A percentile compares a stretch with the other conserved stretches of the same genome.
phyloP scores from a whole-genome alignment of 2,888 invertebrate genomes.

The Morpho helenor region DNA sequence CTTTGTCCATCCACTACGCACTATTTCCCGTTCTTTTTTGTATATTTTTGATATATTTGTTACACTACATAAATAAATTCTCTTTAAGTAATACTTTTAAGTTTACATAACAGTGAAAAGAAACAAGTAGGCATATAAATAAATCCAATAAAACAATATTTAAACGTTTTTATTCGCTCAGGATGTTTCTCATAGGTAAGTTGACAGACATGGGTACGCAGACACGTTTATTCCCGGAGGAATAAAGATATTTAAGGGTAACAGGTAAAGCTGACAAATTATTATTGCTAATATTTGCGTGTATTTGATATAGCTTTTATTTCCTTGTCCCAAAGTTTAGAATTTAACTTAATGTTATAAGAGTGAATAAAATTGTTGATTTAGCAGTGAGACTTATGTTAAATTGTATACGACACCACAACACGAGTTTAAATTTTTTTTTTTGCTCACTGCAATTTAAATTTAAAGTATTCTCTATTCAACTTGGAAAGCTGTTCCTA shows the following conservation, averaged over 20 bases:
- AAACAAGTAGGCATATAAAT: too few species aligned
- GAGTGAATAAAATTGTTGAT: background rate
- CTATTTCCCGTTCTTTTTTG: too few species aligned
- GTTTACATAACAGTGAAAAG: background rate
- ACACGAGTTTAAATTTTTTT: too few species aligned
- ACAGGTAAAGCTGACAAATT: background rate
- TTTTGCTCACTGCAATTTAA: too few species aligned
- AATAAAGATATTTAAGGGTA: conserved; percentile 21
- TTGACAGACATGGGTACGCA: conserved; percentile 14
- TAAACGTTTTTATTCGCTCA: conserved; percentile 19
- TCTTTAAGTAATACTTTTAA: too few species aligned
- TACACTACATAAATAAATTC: too few species aligned
- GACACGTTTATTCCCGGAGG: conserved; percentile 22
- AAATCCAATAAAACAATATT: background rate
- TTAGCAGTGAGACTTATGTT: conserved; percentile 16
- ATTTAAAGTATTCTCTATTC: too few species aligned
- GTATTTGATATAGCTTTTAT: background rate
- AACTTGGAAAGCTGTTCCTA: too few species aligned
- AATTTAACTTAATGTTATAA: background rate
- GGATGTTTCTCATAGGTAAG: conserved; percentile 23
- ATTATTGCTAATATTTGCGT: background rate
- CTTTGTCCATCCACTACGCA: too few species aligned
- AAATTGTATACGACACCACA: conserved; percentile 29
- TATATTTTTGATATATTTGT: too few species aligned
- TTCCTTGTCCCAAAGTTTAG: background rate